phyloP scores from a whole-genome alignment of 2,113 vertebrate genomes.

The Hepsetus odoe region DNA sequence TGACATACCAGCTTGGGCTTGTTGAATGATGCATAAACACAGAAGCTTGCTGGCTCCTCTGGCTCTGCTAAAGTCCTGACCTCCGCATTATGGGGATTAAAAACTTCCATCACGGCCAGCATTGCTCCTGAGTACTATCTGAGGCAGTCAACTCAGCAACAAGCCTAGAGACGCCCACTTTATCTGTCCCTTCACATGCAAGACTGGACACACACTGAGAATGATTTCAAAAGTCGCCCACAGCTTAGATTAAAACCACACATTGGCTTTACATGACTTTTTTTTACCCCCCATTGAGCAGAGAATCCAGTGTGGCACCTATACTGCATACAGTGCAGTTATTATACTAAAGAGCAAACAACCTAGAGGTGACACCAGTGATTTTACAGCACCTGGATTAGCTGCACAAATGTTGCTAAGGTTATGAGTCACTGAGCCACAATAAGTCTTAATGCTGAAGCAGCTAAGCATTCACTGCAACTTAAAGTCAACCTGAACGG shows the following conservation, averaged over 20 bases:
- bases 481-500: background rate
- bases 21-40: slow-evolving; percentile 29
- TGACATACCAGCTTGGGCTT: background rate
- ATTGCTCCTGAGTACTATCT: background rate
- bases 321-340: background rate
- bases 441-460: background rate
- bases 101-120: slow-evolving; percentile 16
- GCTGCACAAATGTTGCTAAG: background rate
- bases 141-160: slow-evolving; percentile 21
- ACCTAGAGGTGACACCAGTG: background rate
- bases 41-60: background rate
- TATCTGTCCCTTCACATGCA: slow-evolving; percentile 21
- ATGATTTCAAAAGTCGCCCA: slow-evolving; percentile 17
- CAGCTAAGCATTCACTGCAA: background rate
- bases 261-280: slow-evolving; percentile 19
- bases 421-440: slow-evolving; percentile 6
- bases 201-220: slow-evolving; percentile 8
- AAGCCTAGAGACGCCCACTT: background rate
- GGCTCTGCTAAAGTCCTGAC: slow-evolving; percentile 33
- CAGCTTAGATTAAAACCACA: slow-evolving; percentile 23
- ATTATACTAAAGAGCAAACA: background rate
- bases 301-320: background rate
- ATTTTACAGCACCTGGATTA: slow-evolving; percentile 30
- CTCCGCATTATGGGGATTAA: slow-evolving; percentile 41
- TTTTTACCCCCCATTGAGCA: background rate